Conservation (phyloP, 2,888 invertebrate species). For the Eutolmus rufibarbis region DNA sequence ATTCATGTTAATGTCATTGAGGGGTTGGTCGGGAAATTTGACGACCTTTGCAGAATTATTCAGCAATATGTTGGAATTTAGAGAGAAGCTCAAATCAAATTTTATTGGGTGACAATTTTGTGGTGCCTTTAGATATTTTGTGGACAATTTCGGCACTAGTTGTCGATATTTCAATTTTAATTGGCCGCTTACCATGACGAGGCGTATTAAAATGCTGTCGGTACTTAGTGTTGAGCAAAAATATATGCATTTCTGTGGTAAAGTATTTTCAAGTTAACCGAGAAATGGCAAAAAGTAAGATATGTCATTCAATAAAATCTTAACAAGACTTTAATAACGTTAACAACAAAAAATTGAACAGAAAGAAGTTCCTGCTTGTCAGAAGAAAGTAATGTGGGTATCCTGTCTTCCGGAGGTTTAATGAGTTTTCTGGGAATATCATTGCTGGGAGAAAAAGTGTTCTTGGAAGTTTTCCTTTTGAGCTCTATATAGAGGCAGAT, state of each 20-base stretch:
- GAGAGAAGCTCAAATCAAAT: background rate
- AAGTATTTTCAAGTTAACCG: background rate
- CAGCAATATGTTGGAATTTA: conserved; percentile 12
- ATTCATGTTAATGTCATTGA: background rate
- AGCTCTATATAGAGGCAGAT: background rate
- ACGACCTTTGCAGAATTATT: conserved; percentile 3
- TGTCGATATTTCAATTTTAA: background rate
- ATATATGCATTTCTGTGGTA: background rate
- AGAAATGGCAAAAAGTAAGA: background rate
- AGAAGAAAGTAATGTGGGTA: too few species aligned
- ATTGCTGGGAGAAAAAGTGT: background rate
- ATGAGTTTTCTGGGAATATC: background rate
- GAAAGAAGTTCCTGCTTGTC: background rate
- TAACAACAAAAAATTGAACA: background rate
- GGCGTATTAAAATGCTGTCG: background rate
- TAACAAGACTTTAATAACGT: background rate
- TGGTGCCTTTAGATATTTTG: background rate
- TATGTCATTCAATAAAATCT: background rate
- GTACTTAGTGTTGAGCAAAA: background rate
- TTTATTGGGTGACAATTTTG: background rate
- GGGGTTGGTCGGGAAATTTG: background rate
- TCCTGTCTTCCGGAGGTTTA: background rate
- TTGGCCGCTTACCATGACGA: background rate
- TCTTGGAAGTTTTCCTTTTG: background rate
- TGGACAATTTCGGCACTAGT: background rate